phyloP scores from a whole-genome alignment of 2,113 vertebrate genomes.

The Engystomops pustulosus region DNA sequence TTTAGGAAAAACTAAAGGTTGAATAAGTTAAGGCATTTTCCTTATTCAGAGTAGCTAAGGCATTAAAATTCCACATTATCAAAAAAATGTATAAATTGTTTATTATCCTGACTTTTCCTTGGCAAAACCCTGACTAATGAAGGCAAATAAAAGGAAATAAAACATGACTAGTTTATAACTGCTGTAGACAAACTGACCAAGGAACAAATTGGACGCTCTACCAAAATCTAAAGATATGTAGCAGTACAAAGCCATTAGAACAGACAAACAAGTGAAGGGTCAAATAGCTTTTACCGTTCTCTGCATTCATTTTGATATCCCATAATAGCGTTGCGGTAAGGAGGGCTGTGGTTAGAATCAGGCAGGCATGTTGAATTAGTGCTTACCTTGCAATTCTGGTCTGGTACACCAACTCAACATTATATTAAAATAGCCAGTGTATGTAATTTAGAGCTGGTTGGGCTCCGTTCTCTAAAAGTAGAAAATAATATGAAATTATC shows the following conservation, averaged over 20 bases:
- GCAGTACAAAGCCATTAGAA: slow-evolving; percentile 43
- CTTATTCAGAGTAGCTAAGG: background rate
- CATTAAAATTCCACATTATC: slow-evolving; percentile 21
- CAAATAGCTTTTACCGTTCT: slow-evolving; percentile 34
- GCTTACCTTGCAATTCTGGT: slow-evolving; percentile 58
- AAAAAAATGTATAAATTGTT: slow-evolving; percentile 30
- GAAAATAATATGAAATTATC: slow-evolving; percentile 51
- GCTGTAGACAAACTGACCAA: slow-evolving; percentile 40
- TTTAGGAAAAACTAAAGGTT: background rate
- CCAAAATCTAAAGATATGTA: slow-evolving; percentile 46
- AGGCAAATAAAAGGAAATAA: slow-evolving; percentile 30
- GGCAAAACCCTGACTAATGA: slow-evolving; percentile 37
- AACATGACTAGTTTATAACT: slow-evolving; percentile 38
- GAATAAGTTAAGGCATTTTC: background rate
- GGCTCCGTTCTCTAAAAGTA: slow-evolving; percentile 54
- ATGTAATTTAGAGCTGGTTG: slow-evolving; percentile 58
- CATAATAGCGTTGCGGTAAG: slow-evolving; percentile 54
- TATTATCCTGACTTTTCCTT: slow-evolving; percentile 19
- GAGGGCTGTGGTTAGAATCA: slow-evolving; percentile 49
- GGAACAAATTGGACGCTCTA: slow-evolving; percentile 37
- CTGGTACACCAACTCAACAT: slow-evolving; percentile 39
- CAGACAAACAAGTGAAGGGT: slow-evolving; percentile 52
- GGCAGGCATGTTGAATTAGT: slow-evolving; percentile 51
- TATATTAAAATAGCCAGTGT: slow-evolving; percentile 54
- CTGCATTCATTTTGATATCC: slow-evolving; percentile 48